Conservation (phyloP, 2,888 invertebrate species). For the Apamea anceps region DNA sequence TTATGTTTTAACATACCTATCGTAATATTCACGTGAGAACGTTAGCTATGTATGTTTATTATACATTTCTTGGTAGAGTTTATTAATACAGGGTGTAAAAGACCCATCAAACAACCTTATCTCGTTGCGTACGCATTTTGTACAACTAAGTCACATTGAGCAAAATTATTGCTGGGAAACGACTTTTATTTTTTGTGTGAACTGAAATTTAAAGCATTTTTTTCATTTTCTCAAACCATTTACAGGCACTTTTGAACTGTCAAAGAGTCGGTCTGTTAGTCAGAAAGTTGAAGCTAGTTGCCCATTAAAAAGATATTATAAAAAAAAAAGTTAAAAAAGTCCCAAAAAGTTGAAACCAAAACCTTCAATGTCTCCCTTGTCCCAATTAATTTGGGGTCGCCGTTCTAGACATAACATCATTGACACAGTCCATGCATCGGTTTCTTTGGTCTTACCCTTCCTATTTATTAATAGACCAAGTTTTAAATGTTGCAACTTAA, state of each 20-base stretch:
- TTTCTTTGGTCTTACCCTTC: not conserved
- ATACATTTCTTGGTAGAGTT: constrained; percentile 18
- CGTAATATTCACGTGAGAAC: constrained; percentile 35
- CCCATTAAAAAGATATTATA: not conserved
- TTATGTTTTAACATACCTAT: constrained; percentile 19
- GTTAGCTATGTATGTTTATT: not conserved
- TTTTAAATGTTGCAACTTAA: too few relatives aligned
- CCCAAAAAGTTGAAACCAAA: too few relatives aligned
- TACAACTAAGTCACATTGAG: not conserved
- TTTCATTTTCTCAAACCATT: not conserved
- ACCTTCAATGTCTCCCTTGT: too few relatives aligned
- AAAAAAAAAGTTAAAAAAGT: too few relatives aligned
- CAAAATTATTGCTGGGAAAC: not conserved
- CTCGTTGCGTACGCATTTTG: not conserved
- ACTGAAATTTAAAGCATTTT: not conserved
- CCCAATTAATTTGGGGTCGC: too few relatives aligned
- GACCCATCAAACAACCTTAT: not conserved
- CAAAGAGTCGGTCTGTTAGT: not conserved
- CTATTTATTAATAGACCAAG: not conserved
- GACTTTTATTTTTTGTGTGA: not conserved
- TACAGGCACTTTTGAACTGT: not conserved
- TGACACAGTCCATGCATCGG: not conserved
- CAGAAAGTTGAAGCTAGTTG: not conserved
- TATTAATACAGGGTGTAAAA: not conserved
- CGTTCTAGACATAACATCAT: too few relatives aligned